Evolutionary conservation across 1,140 invertebrate species (phyloP), one percentile per base, ranked within the genome.

Genomic region (Lerema accius): DNA sequence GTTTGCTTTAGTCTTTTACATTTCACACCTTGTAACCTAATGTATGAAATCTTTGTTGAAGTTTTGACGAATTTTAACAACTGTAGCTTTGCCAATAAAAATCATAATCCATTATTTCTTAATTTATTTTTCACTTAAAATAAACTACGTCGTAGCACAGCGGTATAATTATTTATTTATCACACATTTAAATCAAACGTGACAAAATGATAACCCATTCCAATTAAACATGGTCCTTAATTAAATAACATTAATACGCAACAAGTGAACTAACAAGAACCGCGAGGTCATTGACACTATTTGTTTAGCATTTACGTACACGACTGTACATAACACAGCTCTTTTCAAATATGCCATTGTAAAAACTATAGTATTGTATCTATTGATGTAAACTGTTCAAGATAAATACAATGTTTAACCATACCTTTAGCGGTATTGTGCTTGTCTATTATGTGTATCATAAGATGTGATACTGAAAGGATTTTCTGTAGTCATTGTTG

Each of bases 401-500:
- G 65, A 73, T 70, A 78, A 80, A 81, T 71, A 76, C 72, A 82
- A 72, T 74, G 72, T 81, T 79, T 73, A 60, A 65, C 42, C 64
- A 68, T 63, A 71, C 66, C 55, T 49, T 59, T 42, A 42, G 50
- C 11, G 59, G 37, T 56, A 71, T 78, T 82, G 65, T 74, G 56
- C 17, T 19, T 13, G 48, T 72, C 68, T 77, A 76, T 82, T 64
- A 60, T 69, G 76, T 78, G 80, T 78, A 82, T 76, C 79, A 80
- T 78, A 78, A 80, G 78, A 75, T 67, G 66, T 70, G 70, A 65
- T 66, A 65, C 67, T 80, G 64, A 81, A 84, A 83, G 67, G 61
- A 73, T 86, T 85, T 82, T 82, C 78, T 81, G 51, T 49, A 79
- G 72, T 82, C 73, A 81, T 82, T 84, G 78, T 84, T 75, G 56